Conservation (phyloP, 2,797 vertebrate genomes). For the Craterocephalus amniculus region DNA sequence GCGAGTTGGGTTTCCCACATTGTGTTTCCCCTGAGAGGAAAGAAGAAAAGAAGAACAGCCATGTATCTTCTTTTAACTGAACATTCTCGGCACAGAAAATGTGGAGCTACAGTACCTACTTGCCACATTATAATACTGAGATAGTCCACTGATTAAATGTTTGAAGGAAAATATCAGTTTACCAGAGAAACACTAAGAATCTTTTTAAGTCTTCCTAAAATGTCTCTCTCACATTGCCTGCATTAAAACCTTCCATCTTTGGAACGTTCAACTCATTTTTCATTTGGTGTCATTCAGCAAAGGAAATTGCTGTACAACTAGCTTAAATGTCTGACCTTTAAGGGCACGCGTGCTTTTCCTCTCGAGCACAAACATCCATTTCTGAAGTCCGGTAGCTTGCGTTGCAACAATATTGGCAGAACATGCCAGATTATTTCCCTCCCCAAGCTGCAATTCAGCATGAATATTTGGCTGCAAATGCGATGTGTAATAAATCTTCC, state of each 20-base stretch:
- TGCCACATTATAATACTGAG: neutral
- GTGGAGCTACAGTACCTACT: neutral
- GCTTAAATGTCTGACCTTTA: constrained; percentile 29
- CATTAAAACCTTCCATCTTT: constrained; percentile 11
- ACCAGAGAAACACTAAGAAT: constrained; percentile 12
- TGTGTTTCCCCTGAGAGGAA: constrained; percentile 26
- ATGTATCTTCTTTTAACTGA: constrained; percentile 6
- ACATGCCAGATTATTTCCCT: neutral
- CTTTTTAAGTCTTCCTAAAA: neutral
- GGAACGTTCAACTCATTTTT: constrained; percentile 34
- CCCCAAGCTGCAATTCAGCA: constrained; percentile 19
- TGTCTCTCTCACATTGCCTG: constrained; percentile 1
- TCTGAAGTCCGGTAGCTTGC: constrained; percentile 23
- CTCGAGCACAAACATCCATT: constrained; percentile 20
- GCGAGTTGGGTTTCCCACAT: constrained; percentile 46
- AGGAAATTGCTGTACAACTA: neutral
- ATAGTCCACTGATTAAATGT: constrained; percentile 5
- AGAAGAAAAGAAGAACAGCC: constrained; percentile 5
- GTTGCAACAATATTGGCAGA: constrained; percentile 19
- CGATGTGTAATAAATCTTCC: constrained; percentile 26
- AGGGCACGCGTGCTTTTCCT: constrained; percentile 24
- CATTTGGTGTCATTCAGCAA: constrained; percentile 35
- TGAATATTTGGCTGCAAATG: constrained; percentile 26
- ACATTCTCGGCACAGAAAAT: neutral
- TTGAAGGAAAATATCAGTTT: constrained; percentile 7